Evolutionary conservation across 1,140 invertebrate species (phyloP).

Genomic region (Heliothis virescens): DNA sequence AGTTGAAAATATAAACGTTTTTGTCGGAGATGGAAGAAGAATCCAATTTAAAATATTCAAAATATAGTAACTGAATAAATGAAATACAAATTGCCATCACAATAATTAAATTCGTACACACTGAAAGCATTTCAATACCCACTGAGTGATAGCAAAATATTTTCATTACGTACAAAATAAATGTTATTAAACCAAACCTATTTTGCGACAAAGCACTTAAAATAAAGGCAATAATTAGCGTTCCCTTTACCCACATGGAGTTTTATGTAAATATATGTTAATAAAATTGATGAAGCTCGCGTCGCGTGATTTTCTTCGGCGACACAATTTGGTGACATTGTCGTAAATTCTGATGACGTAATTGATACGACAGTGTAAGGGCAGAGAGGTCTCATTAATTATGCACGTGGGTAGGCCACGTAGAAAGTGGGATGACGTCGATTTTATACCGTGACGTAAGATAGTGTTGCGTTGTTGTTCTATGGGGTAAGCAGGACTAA

Average conservation of each 20-base stretch:
- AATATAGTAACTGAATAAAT: too few species aligned
- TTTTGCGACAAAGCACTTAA: too few species aligned
- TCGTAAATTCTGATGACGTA: conserved; percentile 34
- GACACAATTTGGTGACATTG: conserved; percentile 21
- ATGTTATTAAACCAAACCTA: background rate
- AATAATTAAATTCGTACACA: too few species aligned
- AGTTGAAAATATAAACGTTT: too few species aligned
- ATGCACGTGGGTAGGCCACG: background rate
- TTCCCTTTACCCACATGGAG: background rate
- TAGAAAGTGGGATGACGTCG: conserved; percentile 9
- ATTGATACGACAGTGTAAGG: conserved; percentile 4
- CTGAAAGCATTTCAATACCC: too few species aligned
- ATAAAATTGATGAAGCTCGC: conserved; percentile 2
- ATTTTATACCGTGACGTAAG: background rate
- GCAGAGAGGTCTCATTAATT: background rate
- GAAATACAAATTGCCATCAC: too few species aligned
- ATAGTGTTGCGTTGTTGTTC: background rate
- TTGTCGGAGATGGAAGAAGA: too few species aligned
- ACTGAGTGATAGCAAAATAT: too few species aligned
- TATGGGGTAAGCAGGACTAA: background rate
- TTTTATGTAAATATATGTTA: conserved; percentile 12
- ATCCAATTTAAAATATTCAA: too few species aligned
- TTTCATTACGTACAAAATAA: background rate
- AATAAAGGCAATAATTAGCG: background rate
- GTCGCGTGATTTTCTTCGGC: conserved; percentile 11